Evolutionary conservation across 2,113 vertebrate genomes (phyloP).

Genomic region (Neolamprologus caudopunctatus): DNA sequence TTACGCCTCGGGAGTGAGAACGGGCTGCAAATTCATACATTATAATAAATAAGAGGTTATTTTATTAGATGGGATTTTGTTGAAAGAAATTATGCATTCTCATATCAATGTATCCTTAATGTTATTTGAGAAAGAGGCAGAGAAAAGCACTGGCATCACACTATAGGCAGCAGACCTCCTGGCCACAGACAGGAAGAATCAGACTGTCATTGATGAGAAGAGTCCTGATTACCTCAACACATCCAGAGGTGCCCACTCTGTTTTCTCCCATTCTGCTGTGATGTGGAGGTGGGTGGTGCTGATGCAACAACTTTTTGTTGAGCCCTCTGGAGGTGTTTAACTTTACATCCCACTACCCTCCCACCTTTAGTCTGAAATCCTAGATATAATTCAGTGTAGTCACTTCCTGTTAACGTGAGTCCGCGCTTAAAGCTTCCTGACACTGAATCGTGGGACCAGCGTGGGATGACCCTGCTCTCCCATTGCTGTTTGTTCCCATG

Average conservation of each 20-base stretch:
- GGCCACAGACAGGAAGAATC: neutral
- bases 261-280: neutral
- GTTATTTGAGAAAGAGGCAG: neutral
- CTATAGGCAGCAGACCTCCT: neutral
- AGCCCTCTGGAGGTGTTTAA: neutral
- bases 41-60: fast-evolving
- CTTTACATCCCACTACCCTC: neutral
- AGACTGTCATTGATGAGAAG: neutral
- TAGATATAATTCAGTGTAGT: neutral
- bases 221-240: neutral
- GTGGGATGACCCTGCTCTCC: neutral
- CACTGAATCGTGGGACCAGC: neutral
- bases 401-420: neutral
- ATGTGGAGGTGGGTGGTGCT: neutral
- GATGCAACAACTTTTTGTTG: neutral
- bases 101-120: fast-evolving
- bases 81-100: neutral
- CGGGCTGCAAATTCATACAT: neutral
- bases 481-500: neutral
- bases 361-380: neutral
- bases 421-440: neutral
- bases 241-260: neutral
- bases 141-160: neutral
- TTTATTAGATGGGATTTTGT: neutral
- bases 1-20: too few relatives aligned